These are phyloP conservation scores for Gorilla gorilla DNA, from an alignment of 2,113 vertebrate genomes.

Conservation along the genomic window DNA sequence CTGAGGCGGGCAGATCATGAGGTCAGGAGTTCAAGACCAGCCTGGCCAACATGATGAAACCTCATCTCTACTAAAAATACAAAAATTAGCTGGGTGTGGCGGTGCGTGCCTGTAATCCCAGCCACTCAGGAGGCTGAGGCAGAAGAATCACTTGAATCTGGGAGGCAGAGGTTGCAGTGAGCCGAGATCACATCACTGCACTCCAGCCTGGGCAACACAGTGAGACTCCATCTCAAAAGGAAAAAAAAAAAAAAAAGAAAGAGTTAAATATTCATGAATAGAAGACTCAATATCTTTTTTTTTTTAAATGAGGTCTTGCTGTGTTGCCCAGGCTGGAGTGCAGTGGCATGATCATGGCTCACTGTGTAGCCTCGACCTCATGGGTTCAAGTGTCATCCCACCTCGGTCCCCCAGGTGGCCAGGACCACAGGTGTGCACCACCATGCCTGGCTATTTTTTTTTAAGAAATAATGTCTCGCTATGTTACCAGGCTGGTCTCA, in stretches of 20 bases:
- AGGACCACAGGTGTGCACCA: no score
- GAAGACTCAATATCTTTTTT: not conserved
- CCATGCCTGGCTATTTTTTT: no score
- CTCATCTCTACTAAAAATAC: not conserved
- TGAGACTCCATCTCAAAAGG: no score
- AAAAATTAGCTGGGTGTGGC: not conserved
- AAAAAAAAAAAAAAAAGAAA: no score
- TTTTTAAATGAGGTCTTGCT: no score
- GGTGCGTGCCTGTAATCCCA: rapidly evolving
- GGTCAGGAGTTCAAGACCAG: not conserved
- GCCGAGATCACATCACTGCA: rapidly evolving
- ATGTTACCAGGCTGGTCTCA: no score
- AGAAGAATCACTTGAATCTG: not conserved
- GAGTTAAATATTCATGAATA: not conserved
- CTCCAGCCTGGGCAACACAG: not conserved
- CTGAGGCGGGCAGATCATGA: not conserved
- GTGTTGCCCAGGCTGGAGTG: not conserved
- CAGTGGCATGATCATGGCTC: not conserved
- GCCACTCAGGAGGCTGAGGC: not conserved
- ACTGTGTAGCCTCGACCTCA: not conserved
- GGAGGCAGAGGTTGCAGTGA: not conserved
- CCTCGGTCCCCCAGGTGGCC: no score
- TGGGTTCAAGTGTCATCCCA: not conserved
- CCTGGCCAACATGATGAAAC: not conserved
- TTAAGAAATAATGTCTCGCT: no score